These are phyloP conservation scores for Fragum fragum DNA, from an alignment of 2,888 invertebrate species.

Conservation along the genomic window DNA sequence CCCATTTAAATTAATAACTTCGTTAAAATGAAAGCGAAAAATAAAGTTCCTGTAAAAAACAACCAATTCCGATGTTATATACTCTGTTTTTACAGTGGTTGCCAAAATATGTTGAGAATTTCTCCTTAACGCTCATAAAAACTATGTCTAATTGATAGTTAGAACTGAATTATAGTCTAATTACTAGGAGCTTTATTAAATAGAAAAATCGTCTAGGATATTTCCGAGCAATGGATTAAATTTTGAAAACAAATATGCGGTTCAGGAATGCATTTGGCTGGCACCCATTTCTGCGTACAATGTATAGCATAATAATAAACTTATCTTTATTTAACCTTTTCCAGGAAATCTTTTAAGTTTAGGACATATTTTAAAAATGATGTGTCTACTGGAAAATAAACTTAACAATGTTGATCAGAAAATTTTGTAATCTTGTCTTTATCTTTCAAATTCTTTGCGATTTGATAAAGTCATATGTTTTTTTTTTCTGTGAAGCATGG, in stretches of 20 bases:
- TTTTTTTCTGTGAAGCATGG: no score
- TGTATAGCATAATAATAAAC: neutral
- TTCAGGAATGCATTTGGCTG: constrained; percentile 25
- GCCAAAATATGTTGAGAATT: constrained; percentile 59
- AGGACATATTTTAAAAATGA: no score
- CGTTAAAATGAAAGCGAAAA: constrained; percentile 37
- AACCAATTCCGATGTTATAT: constrained; percentile 22
- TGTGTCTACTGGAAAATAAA: no score
- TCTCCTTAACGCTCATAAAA: constrained; percentile 31
- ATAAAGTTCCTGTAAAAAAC: neutral
- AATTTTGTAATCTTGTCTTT: no score
- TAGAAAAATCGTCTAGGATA: constrained; percentile 12
- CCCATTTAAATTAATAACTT: constrained; percentile 49
- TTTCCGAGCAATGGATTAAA: constrained; percentile 42
- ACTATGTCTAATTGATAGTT: constrained; percentile 29
- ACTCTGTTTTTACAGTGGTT: constrained; percentile 23
- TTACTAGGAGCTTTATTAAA: constrained; percentile 22
- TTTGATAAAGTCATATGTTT: no score
- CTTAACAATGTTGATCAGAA: no score
- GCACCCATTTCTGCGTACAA: constrained; percentile 4
- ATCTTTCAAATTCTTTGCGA: no score
- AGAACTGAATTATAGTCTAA: constrained; percentile 30
- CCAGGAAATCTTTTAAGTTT: neutral
- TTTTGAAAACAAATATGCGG: constrained; percentile 38
- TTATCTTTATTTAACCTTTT: neutral